A percentile compares a stretch with the other conserved stretches of the same genome.
phyloP scores from a whole-genome alignment of 2,113 vertebrate genomes.

The Triplophysa rosa region DNA sequence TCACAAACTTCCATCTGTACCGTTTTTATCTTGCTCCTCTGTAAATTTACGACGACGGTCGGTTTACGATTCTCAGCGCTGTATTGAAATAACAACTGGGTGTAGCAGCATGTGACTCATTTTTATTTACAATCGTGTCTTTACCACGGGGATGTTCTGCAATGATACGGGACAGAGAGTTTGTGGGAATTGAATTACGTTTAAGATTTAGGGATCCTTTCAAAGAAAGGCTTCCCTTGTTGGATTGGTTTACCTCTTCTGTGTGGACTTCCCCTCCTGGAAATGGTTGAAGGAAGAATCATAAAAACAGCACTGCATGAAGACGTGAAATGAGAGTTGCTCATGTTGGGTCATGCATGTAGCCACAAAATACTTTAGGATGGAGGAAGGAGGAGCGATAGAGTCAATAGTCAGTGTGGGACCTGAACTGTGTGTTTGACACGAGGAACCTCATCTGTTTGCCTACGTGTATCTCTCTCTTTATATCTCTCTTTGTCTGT shows the following conservation, averaged over 20 bases:
- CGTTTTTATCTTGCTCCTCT: slow-evolving; percentile 29
- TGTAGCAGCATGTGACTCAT: slow-evolving; percentile 47
- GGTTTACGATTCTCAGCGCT: slow-evolving; percentile 65
- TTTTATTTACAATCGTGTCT: slow-evolving; percentile 69
- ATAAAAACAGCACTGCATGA: slow-evolving; percentile 62
- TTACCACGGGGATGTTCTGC: slow-evolving; percentile 62
- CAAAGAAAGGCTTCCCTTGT: slow-evolving; percentile 72
- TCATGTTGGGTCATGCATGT: slow-evolving; percentile 20
- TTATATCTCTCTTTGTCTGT: background rate
- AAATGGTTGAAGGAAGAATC: slow-evolving; percentile 59
- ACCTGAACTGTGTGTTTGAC: background rate
- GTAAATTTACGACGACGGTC: slow-evolving; percentile 61
- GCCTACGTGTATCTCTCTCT: too few species aligned
- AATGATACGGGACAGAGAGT: slow-evolving; percentile 65
- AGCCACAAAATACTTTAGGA: slow-evolving; percentile 13
- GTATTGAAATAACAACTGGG: slow-evolving; percentile 64
- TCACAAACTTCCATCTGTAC: slow-evolving; percentile 57
- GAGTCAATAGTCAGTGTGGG: background rate
- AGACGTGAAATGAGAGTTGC: slow-evolving; percentile 52
- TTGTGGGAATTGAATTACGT: slow-evolving; percentile 72
- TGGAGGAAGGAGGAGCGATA: background rate
- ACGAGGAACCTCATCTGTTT: background rate
- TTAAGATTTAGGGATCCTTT: slow-evolving; percentile 70
- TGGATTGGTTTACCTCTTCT: slow-evolving; percentile 67
- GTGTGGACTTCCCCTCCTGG: slow-evolving; percentile 54